Evolutionary conservation across 2,888 invertebrate species (phyloP).

Genomic region (Drosophila formosana): DNA sequence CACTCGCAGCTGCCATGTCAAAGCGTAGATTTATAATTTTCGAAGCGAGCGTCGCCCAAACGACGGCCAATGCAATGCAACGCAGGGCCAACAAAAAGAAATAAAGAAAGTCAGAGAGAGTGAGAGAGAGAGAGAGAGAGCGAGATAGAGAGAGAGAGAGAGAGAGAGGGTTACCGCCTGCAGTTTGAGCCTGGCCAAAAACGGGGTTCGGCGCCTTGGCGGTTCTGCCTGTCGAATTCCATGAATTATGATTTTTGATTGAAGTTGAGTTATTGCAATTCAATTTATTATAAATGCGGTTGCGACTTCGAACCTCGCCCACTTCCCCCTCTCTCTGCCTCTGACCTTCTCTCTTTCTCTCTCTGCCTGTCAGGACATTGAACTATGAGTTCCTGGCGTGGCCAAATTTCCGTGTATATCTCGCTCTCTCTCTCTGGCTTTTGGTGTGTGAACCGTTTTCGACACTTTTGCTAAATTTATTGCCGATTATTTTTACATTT

Average conservation of each 20-base stretch:
- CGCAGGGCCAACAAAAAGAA: conserved; percentile 51
- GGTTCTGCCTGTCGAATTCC: conserved; percentile 74
- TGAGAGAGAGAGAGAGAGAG: background rate
- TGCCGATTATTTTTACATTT: conserved; percentile 80
- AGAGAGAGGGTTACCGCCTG: conserved; percentile 13
- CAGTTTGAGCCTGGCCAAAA: conserved; percentile 33
- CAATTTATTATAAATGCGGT: conserved; percentile 83
- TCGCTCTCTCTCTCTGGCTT: conserved; percentile 3
- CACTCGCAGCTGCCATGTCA: conserved; percentile 81
- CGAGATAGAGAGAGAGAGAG: background rate
- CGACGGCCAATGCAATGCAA: conserved; percentile 52
- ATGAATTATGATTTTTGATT: conserved; percentile 85
- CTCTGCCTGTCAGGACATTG: conserved; percentile 77
- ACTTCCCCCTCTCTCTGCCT: conserved; percentile 13
- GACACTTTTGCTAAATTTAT: conserved; percentile 81
- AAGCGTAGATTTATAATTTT: conserved; percentile 83
- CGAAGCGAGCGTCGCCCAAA: conserved; percentile 52
- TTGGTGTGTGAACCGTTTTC: conserved; percentile 68
- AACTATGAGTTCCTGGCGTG: conserved; percentile 78
- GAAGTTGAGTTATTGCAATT: conserved; percentile 84
- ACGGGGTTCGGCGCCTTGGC: conserved; percentile 44
- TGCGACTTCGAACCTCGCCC: conserved; percentile 52
- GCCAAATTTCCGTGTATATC: conserved; percentile 66
- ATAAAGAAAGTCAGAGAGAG: background rate
- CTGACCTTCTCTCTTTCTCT: conserved; percentile 18